Conservation (phyloP, 2,888 invertebrate genomes). For the Hemicrepidius hirtus region DNA sequence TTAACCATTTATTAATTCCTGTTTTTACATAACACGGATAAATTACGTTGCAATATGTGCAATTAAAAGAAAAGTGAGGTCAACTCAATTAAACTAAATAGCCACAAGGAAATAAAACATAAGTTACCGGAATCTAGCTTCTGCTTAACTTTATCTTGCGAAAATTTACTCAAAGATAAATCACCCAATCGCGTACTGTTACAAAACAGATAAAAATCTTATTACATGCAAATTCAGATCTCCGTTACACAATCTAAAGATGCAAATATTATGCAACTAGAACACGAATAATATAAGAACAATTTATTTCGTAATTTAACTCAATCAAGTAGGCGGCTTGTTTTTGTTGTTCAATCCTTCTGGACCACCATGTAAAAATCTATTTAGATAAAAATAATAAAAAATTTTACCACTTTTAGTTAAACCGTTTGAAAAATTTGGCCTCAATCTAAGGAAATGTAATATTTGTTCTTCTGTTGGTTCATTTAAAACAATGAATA, state of each 20-base stretch:
- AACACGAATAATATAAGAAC: not conserved
- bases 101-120: slow-evolving; percentile 5
- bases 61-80: slow-evolving; percentile 7
- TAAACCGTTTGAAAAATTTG: too few species aligned
- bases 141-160: not conserved
- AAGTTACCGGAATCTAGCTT: slow-evolving; percentile 14
- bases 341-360: too few species aligned
- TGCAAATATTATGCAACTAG: slow-evolving; percentile 21
- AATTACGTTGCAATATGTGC: not conserved
- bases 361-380: too few species aligned
- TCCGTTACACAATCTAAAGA: slow-evolving; percentile 12
- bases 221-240: slow-evolving; percentile 5
- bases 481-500: slow-evolving; percentile 30
- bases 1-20: slow-evolving; percentile 5
- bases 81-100: slow-evolving; percentile 22
- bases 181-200: slow-evolving; percentile 28
- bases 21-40: slow-evolving; percentile 26
- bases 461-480: not conserved
- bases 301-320: too few species aligned
- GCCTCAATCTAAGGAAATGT: too few species aligned
- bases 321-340: too few species aligned
- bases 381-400: too few species aligned
- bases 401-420: too few species aligned
- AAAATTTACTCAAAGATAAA: slow-evolving; percentile 7
- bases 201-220: slow-evolving; percentile 13